Evolutionary conservation across 2,888 invertebrate genomes (phyloP).

Genomic region (Diarsia rubi): DNA sequence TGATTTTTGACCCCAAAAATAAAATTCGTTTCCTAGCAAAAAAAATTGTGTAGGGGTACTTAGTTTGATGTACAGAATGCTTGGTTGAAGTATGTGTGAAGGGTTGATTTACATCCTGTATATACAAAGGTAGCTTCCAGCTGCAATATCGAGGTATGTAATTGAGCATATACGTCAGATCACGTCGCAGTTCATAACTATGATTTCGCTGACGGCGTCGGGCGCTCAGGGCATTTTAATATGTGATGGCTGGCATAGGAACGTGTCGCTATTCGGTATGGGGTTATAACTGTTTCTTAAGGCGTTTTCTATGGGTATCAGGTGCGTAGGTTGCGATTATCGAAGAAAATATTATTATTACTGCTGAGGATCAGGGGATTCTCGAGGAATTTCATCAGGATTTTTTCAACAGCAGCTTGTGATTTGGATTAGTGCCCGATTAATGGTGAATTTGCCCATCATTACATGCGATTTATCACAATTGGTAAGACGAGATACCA

Average conservation of each 20-base stretch:
- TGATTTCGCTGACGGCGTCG: conserved; percentile 33
- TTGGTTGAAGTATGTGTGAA: no score
- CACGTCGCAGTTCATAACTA: conserved; percentile 51
- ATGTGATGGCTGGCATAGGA: background rate
- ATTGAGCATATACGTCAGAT: conserved; percentile 26
- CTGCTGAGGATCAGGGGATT: background rate
- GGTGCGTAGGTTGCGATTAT: conserved; percentile 8
- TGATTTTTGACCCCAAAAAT: no score
- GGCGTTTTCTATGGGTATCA: conserved; percentile 15
- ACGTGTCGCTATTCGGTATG: conserved; percentile 49
- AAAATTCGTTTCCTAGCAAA: no score
- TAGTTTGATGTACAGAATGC: no score
- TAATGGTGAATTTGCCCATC: no score
- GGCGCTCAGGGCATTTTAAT: conserved; percentile 49
- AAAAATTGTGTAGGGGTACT: no score
- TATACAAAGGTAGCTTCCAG: background rate
- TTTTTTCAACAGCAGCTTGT: background rate
- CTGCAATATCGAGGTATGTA: background rate
- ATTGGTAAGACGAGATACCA: no score
- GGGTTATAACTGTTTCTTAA: conserved; percentile 52
- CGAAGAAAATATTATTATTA: background rate
- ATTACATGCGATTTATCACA: background rate
- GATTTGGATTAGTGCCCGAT: background rate
- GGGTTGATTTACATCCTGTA: no score
- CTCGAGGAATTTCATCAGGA: background rate